Base-by-base conservation (phyloP, 2,888 invertebrate genomes). In the Fabriciana adippe region DNA sequence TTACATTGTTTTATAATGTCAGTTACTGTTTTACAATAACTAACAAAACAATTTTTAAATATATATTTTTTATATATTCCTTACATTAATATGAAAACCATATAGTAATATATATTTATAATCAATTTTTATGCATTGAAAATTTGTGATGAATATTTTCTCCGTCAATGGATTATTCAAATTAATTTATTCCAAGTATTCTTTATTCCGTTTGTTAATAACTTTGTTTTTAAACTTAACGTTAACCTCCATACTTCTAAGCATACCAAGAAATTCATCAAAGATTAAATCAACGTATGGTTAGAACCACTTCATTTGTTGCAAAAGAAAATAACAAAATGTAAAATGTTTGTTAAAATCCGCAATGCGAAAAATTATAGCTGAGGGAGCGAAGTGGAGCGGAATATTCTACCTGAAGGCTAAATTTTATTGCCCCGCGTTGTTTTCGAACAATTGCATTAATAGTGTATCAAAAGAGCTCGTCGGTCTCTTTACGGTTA, bases 401-500 rank as follows among this genome's bases (percentile, higher is more conserved):
- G 85, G 83, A 86, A 83, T 88, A 87, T 87, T 88, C 83, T 79
- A 89, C 90, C 88, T 90, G 89, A 89, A 89, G 85, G 86, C 86
- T 84, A 88, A 86, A 89, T 89, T 90, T 90, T 91, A 91, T 90
- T 82, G 84, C 86, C 82, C 74, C 78, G 82, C 85, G 82, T 85
- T 86, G 88, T 90, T 90, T 90, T 88, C 88, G 86, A 91, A 90
- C 90, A 90, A 92, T 92, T 90, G 89, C 92, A 91, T 92, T 90
- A 91, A 92, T 90, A 92, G 89, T 90, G 87, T 88, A 91, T 90
- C 89, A 90, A 85, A 85, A 81, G 82, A 84, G 83, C 83, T 82
- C 83, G 82, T 83, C 82, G 79, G 76, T 83, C 86, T 89, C 89
- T 89, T 90, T 88, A 90, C 86, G 83, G 88, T 87, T 76, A 79